These are phyloP conservation scores for Parazoanthus swiftii DNA, from an alignment of 92 coral and sea anemone species.

Conservation along the genomic window DNA sequence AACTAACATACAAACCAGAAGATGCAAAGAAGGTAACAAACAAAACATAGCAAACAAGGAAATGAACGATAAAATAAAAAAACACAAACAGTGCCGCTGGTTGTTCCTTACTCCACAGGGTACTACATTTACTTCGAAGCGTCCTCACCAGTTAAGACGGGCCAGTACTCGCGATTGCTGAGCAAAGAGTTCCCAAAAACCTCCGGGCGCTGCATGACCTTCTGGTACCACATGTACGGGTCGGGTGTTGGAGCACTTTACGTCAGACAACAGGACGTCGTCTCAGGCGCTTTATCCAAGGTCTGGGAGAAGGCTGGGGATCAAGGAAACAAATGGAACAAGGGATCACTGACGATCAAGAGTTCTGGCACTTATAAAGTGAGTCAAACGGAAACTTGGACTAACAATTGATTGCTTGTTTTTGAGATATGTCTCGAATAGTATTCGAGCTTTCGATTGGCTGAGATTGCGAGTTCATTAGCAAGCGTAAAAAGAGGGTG, in stretches of 20 bases:
- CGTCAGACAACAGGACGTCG: constrained; percentile 29
- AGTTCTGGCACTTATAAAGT: constrained; percentile 26
- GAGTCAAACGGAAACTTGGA: neutral
- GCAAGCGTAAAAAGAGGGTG: too few species aligned
- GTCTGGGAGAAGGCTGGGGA: constrained; percentile 58
- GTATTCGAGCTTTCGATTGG: too few species aligned
- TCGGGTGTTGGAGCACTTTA: constrained; percentile 28
- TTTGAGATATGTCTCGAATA: too few species aligned
- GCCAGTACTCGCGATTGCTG: constrained; percentile 56
- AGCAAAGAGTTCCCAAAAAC: constrained; percentile 53
- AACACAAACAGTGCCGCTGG: neutral
- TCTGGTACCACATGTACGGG: constrained; percentile 71
- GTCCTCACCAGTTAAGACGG: constrained; percentile 51
- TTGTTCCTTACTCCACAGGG: constrained; percentile 29
- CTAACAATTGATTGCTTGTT: neutral
- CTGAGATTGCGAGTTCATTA: too few species aligned
- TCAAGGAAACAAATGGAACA: constrained; percentile 47
- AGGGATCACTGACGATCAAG: constrained; percentile 16
- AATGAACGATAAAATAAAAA: neutral
- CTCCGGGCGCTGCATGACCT: constrained; percentile 51
- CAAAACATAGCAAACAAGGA: neutral
- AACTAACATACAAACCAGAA: neutral
- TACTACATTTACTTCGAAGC: constrained; percentile 64
- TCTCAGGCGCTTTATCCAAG: constrained; percentile 5
- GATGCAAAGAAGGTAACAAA: neutral